Evolutionary conservation across 2,113 vertebrate genomes (phyloP).

Genomic region (Elanus axillaris): DNA sequence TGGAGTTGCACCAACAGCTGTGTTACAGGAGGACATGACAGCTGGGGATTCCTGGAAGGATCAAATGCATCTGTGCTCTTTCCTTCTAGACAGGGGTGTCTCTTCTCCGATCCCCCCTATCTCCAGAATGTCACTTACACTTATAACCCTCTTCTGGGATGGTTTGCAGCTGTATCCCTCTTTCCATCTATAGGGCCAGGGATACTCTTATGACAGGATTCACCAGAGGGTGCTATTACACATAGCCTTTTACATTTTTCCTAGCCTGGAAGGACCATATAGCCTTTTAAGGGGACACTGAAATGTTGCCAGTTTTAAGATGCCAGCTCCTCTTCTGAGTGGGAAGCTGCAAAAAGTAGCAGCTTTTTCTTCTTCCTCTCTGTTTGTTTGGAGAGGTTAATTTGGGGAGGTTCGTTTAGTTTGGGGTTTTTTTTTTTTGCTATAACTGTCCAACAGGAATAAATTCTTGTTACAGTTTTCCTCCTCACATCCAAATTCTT

Average conservation of each 20-base stretch:
- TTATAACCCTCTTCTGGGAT: background rate
- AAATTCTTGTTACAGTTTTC: background rate
- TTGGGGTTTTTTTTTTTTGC: background rate
- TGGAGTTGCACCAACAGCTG: background rate
- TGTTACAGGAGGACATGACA: background rate
- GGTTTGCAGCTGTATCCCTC: background rate
- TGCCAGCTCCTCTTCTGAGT: background rate
- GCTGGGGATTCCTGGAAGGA: constrained; percentile 23
- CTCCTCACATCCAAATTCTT: background rate
- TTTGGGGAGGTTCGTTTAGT: background rate
- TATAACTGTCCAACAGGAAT: background rate
- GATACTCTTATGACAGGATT: background rate
- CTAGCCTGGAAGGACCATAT: background rate
- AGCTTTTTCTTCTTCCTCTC: background rate
- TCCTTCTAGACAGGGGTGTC: background rate
- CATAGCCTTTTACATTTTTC: background rate
- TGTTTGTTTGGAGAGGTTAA: background rate
- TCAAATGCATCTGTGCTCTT: background rate
- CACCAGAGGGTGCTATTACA: constrained; percentile 59
- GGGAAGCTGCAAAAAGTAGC: background rate
- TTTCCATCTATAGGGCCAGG: background rate
- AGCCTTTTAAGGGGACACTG: constrained; percentile 15
- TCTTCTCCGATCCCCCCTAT: background rate
- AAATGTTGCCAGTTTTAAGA: constrained; percentile 9
- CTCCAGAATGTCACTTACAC: background rate